phyloP scores from a whole-genome alignment of 2,797 vertebrate species.

The Graptemys geographica region DNA sequence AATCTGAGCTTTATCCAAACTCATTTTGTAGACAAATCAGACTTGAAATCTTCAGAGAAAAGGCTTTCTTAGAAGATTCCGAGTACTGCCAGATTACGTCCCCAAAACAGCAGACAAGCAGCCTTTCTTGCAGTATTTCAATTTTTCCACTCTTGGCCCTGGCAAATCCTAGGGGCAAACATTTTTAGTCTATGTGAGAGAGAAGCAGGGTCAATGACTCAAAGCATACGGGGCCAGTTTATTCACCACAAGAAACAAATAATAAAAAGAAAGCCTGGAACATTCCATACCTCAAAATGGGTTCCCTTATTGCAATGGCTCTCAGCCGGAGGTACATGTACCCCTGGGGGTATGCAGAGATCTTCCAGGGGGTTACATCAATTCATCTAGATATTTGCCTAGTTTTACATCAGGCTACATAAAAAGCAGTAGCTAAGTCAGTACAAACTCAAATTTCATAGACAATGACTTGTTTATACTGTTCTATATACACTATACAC shows the following conservation, averaged over 20 bases:
- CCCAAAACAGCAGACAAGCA: background rate
- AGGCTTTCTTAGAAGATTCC: background rate
- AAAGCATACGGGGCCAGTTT: fast-evolving
- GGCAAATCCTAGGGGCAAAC: background rate
- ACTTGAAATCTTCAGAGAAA: background rate
- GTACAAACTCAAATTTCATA: too few species aligned
- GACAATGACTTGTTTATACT: too few species aligned
- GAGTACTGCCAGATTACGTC: background rate
- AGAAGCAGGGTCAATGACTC: background rate
- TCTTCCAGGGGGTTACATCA: too few species aligned
- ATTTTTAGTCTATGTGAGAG: background rate
- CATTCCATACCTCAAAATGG: background rate
- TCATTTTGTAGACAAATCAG: background rate
- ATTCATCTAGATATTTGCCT: too few species aligned
- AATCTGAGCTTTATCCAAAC: background rate
- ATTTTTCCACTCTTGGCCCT: background rate
- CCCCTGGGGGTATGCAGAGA: too few species aligned
- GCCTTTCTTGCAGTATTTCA: background rate
- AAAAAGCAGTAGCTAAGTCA: too few species aligned
- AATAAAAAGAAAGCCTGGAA: background rate
- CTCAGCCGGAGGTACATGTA: too few species aligned
- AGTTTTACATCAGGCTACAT: too few species aligned
- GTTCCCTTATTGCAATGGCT: background rate
- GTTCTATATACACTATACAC: too few species aligned
- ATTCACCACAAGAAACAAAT: background rate